Conservation (phyloP, 2,797 vertebrate species). For the Enoplosus armatus region DNA sequence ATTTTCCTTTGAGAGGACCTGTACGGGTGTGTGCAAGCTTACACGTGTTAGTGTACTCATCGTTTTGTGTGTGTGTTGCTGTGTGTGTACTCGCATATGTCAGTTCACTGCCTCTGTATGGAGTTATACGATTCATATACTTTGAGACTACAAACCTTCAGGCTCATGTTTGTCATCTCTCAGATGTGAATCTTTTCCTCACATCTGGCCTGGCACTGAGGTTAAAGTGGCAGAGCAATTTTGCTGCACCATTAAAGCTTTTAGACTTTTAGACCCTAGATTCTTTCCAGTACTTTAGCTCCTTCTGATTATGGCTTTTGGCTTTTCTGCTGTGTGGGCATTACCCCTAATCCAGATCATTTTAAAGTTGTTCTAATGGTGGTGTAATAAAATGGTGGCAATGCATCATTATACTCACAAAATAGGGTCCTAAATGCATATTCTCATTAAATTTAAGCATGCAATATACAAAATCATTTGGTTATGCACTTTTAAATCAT, state of each 20-base stretch:
- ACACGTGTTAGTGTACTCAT: slow-evolving; percentile 57
- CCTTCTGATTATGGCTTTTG: slow-evolving; percentile 57
- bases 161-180: slow-evolving; percentile 60
- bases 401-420: not conserved
- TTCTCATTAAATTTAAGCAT: not conserved
- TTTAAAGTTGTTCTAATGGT: slow-evolving; percentile 37
- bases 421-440: not conserved
- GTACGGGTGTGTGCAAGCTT: slow-evolving; percentile 61
- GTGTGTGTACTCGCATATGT: slow-evolving; percentile 54
- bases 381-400: slow-evolving; percentile 1
- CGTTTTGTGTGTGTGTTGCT: slow-evolving; percentile 46
- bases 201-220: slow-evolving; percentile 64
- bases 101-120: slow-evolving; percentile 57
- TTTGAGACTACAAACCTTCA: slow-evolving; percentile 48
- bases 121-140: slow-evolving; percentile 56
- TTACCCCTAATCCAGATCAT: slow-evolving; percentile 34
- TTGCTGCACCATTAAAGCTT: slow-evolving; percentile 58
- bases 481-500: slow-evolving; percentile 1
- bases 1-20: slow-evolving; percentile 82
- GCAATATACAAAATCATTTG: not conserved
- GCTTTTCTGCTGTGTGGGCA: slow-evolving; percentile 56
- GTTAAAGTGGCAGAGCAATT: slow-evolving; percentile 63
- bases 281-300: slow-evolving; percentile 66
- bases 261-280: slow-evolving; percentile 38
- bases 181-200: slow-evolving; percentile 60